phyloP scores from a whole-genome alignment of 1,140 invertebrate genomes.

The Lamellibrachia luymesi region DNA sequence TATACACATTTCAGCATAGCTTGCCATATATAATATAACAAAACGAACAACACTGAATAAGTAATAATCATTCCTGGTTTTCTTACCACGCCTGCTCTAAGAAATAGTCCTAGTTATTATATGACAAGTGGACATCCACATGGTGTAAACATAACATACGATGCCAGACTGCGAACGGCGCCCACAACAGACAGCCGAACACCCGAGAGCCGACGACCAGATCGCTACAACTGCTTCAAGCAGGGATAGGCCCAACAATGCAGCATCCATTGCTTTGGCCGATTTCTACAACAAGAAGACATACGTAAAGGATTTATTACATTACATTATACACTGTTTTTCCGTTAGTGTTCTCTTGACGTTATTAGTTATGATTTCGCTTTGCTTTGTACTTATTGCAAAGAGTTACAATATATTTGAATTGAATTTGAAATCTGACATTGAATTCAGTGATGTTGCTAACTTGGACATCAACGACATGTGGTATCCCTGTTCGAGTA shows the following conservation, averaged over 20 bases:
- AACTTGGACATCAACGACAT: not conserved
- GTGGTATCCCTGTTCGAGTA: too few relatives aligned
- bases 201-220: slow-evolving; percentile 10
- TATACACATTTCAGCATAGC: not conserved
- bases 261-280: not conserved
- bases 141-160: not conserved
- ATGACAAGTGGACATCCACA: too few relatives aligned
- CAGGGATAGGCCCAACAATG: not conserved
- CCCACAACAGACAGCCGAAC: not conserved
- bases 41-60: not conserved
- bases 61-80: not conserved
- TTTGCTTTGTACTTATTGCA: too few relatives aligned
- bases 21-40: not conserved
- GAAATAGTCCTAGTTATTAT: not conserved
- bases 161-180: not conserved
- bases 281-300: not conserved
- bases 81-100: not conserved
- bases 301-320: not conserved
- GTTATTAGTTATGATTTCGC: too few relatives aligned
- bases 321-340: too few relatives aligned
- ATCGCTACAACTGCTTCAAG: not conserved
- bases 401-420: too few relatives aligned
- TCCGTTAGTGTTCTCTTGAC: too few relatives aligned
- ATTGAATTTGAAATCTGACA: too few relatives aligned
- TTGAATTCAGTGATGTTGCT: not conserved